Conservation (phyloP, 1,140 invertebrate species). For the Ectropis grisescens region DNA sequence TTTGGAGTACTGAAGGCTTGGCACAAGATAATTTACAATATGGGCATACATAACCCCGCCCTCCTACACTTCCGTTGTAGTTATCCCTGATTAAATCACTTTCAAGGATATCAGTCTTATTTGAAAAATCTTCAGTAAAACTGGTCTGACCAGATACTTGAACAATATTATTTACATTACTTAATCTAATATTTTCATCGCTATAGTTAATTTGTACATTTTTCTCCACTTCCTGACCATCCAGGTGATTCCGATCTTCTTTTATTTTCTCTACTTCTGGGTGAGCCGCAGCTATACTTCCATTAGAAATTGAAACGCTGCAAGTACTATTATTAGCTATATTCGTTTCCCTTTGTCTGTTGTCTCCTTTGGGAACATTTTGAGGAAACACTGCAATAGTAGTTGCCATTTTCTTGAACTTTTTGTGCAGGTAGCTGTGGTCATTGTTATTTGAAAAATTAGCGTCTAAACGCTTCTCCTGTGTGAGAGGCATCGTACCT, state of each 20-base stretch:
- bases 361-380: slow-evolving; percentile 46
- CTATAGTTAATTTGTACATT: slow-evolving; percentile 71
- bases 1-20: slow-evolving; percentile 94
- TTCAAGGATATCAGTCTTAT: slow-evolving; percentile 66
- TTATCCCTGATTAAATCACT: slow-evolving; percentile 65
- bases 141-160: slow-evolving; percentile 63
- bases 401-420: slow-evolving; percentile 90
- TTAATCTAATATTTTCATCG: slow-evolving; percentile 59
- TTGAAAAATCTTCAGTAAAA: slow-evolving; percentile 62
- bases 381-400: slow-evolving; percentile 56
- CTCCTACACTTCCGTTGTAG: slow-evolving; percentile 52
- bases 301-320: slow-evolving; percentile 51
- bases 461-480: slow-evolving; percentile 59
- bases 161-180: slow-evolving; percentile 64
- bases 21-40: slow-evolving; percentile 91
- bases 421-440: slow-evolving; percentile 89
- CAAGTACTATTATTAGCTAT: slow-evolving; percentile 28
- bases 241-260: slow-evolving; percentile 22
- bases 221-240: slow-evolving; percentile 38
- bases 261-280: slow-evolving; percentile 61
- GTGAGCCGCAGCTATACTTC: slow-evolving; percentile 57
- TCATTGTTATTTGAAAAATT: slow-evolving; percentile 74
- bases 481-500: slow-evolving; percentile 59
- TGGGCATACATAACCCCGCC: slow-evolving; percentile 84
- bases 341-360: slow-evolving; percentile 41